phyloP scores from a whole-genome alignment of 2,797 vertebrate species.

The Tadarida brasiliensis region DNA sequence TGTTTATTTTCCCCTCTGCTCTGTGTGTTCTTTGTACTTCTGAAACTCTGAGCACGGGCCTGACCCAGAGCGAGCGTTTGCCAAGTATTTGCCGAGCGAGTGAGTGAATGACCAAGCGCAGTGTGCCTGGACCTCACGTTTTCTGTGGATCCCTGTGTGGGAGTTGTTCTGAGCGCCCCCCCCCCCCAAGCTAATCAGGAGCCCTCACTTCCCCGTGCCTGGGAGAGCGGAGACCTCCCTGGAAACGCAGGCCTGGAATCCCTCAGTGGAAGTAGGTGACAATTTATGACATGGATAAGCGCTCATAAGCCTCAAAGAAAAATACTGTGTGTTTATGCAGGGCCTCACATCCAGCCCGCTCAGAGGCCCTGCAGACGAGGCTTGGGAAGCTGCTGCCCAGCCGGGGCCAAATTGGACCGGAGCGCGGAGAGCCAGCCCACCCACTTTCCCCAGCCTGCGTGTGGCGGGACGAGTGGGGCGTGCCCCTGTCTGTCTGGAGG shows the following conservation, averaged over 20 bases:
- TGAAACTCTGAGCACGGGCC: fast-evolving
- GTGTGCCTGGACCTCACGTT: background rate
- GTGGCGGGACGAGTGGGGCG: background rate
- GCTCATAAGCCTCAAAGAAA: slow-evolving; percentile 64
- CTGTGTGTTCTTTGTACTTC: background rate
- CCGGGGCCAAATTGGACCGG: background rate
- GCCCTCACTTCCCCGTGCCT: background rate
- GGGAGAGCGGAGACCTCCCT: background rate
- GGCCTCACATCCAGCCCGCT: background rate
- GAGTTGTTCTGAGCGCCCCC: background rate
- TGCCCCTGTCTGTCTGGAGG: background rate
- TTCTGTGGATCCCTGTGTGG: fast-evolving
- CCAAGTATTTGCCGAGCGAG: background rate
- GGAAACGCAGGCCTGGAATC: background rate
- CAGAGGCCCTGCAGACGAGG: background rate
- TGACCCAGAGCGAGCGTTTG: background rate
- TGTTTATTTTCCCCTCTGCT: fast-evolving
- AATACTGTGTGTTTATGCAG: background rate
- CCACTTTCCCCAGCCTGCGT: background rate
- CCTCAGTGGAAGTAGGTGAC: slow-evolving; percentile 66
- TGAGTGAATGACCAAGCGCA: background rate
- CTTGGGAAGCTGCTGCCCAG: slow-evolving; percentile 38
- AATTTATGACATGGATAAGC: slow-evolving; percentile 54
- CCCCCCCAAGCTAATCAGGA: background rate
- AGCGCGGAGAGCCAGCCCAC: background rate